These are phyloP conservation scores for Xestia c-nigrum DNA, from an alignment of 2,888 invertebrate genomes.

Conservation along the genomic window DNA sequence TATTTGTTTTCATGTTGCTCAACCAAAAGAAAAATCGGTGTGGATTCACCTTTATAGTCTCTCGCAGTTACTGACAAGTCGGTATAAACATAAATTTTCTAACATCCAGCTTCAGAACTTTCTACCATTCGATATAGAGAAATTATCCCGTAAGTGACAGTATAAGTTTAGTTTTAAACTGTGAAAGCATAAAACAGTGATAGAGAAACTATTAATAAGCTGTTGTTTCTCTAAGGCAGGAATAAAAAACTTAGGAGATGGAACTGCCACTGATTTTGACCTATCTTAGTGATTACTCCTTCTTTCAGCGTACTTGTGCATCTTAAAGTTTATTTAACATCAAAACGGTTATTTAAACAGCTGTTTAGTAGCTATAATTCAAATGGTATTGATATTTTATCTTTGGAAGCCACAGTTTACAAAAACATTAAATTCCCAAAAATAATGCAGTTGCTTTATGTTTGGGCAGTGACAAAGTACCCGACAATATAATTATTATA, in stretches of 20 bases:
- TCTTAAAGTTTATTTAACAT: neutral
- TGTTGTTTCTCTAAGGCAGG: neutral
- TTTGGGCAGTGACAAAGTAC: slow-evolving; percentile 3
- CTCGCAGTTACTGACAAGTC: neutral
- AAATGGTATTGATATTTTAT: neutral
- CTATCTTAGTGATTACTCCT: neutral
- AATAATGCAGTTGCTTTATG: neutral
- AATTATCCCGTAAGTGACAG: too few species aligned
- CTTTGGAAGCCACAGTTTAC: neutral
- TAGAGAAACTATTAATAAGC: neutral
- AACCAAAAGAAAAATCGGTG: neutral
- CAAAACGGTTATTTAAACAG: neutral
- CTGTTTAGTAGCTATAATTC: neutral
- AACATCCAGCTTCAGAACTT: neutral
- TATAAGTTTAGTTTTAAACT: too few species aligned
- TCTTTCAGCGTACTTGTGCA: neutral
- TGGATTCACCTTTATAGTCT: neutral
- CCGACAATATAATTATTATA: slow-evolving; percentile 3
- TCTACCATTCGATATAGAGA: too few species aligned
- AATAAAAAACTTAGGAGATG: neutral
- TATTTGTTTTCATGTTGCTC: neutral
- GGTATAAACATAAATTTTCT: neutral
- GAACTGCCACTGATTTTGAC: neutral
- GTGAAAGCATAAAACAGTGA: too few species aligned
- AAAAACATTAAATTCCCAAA: neutral